Base-by-base conservation (phyloP, 2,888 invertebrate species). In the Drosophila niveifrons region DNA sequence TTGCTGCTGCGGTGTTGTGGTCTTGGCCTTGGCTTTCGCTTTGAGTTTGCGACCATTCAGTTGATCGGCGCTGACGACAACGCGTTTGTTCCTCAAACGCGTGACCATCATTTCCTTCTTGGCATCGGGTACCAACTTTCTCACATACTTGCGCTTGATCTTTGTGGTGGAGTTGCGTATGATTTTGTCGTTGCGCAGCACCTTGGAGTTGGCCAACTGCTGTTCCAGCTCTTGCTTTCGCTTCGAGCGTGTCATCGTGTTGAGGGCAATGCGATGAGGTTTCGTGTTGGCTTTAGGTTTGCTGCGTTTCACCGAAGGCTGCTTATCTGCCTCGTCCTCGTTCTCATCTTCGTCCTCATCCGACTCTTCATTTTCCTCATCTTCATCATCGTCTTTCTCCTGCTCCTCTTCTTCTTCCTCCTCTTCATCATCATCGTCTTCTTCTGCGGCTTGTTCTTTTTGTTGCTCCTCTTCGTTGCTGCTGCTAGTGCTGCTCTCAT, bases 221-320 rank as follows among this genome's bases (percentile, higher is more conserved):
- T 90, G 80, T 50, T 92, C 92, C n/a, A 92, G 65, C 73, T 91
- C 92, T 43, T 90, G 86, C 69, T 92, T 92, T 1, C 89, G 85
- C 75, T 91, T 92, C 44, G 89, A 93, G 85, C 91, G 91, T 48
- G 91, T 93, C 93, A 90, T 93, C 74, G 90, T 92, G 82, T 91
- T 92, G 68, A 90, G 77, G 1, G 87, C 80, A 17, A 89, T 77
- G 29, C 80, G 84, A n/a, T 29, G 43, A 28, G 28, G 29, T 41
- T 44, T 11, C 9, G 17, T 11, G 34, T 8, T 18, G 2, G 51
- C 9, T 43, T 58, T 66, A 10, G 56, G n/a, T 18, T 58, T 77
- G 2, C 50, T 11, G 0, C 31, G 17, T n/a, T 39, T 8, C 7
- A 15, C 3, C 10, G n/a, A 10, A 9, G 31, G 31, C 31, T 66